Base-by-base conservation (phyloP, 2,113 vertebrate species). In the Myrmecobius fasciatus region DNA sequence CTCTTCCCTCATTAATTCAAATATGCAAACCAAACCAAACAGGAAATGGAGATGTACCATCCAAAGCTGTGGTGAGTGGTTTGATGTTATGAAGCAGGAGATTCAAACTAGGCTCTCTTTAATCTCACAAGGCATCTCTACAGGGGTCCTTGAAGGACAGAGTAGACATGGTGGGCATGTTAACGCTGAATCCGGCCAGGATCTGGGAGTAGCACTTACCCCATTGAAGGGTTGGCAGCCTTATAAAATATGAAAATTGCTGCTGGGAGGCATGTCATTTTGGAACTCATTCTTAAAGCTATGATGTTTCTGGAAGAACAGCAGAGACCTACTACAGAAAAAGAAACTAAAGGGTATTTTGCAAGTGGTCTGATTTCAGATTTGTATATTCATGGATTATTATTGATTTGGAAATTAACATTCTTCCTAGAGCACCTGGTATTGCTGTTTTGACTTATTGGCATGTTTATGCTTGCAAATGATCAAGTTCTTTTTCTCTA, bases 31-130 rank as follows among this genome's bases (percentile, higher is more conserved):
- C 47, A 54, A 49, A 92, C 36, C 92, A 56, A 91, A 89, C 67
- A 8, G 91, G 89, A 97, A 83, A 83, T 83, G 67, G 53, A 92
- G 24, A 75, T 92, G 91, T 56, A 91, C 89, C 52, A 93, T 52
- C 53, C 26, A 53, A 47, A 56, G 90, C 67, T 92, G 9, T 90
- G 89, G 20, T 52, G 48, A 94, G 92, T 46, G 49, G 49, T 9
- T 51, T 53, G 25, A 46, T 75, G 43, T 3, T 47, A 36, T 6
- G 51, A 95, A 53, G n/a, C 0, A 26, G 47, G 11, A 25, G 56
- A 1, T 91, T 53, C 46, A 89, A 56, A 46, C 9, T 7, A 47
- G 25, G 43, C 31, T 90, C 46, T 49, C 31, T 75, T 5, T 67
- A 92, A n/a, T 8, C 90, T 67, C 20, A 24, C 22, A 52, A 43